These are phyloP conservation scores for Nemurella pictetii DNA, from an alignment of 2,888 invertebrate species.

Conservation along the genomic window DNA sequence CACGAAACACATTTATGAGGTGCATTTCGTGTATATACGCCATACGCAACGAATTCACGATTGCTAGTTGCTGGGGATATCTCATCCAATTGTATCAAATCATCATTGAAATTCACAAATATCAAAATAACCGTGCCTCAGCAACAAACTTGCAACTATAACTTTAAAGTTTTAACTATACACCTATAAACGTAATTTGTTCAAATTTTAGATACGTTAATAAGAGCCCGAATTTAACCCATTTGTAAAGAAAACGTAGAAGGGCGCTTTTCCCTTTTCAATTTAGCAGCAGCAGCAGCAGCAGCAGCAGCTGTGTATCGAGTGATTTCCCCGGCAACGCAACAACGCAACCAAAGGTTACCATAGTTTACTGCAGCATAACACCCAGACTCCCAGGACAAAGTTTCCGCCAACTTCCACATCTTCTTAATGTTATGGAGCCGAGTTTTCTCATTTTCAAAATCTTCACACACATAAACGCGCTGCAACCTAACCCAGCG, in stretches of 20 bases:
- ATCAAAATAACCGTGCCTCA: too few relatives aligned
- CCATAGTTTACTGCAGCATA: background rate
- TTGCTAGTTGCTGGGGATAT: too few relatives aligned
- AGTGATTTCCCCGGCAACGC: background rate
- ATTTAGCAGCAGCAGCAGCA: background rate
- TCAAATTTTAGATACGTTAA: too few relatives aligned
- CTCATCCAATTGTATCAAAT: too few relatives aligned
- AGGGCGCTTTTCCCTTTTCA: background rate
- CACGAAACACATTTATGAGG: background rate
- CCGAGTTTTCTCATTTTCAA: constrained; percentile 28
- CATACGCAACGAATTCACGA: too few relatives aligned
- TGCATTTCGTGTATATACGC: background rate
- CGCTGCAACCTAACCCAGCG: background rate
- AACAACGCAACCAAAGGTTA: background rate
- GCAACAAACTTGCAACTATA: too few relatives aligned
- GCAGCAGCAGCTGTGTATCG: background rate
- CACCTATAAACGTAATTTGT: too few relatives aligned
- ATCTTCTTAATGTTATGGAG: constrained; percentile 26
- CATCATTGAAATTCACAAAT: too few relatives aligned
- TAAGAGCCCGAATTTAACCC: too few relatives aligned
- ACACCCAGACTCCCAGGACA: background rate
- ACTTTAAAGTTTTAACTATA: too few relatives aligned
- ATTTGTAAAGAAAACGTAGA: background rate
- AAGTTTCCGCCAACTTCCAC: constrained; percentile 22
- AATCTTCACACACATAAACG: background rate